Base-by-base conservation (phyloP, 2,113 vertebrate species). In the Actinemys pallida region DNA sequence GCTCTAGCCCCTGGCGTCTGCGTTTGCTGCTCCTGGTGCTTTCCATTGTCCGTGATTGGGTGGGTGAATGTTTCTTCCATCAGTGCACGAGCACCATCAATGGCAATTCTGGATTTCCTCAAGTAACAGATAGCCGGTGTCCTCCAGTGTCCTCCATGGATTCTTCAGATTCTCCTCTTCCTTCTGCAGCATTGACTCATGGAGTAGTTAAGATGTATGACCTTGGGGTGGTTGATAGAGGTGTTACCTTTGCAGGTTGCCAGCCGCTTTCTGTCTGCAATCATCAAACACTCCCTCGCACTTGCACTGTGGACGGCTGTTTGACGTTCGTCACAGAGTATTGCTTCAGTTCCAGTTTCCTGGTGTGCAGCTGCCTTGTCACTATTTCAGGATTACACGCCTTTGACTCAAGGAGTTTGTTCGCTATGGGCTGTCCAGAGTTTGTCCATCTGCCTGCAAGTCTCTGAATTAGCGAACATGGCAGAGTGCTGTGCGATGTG, bases 1-100 rank as follows among this genome's bases (percentile, higher is more conserved):
- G 14, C 25, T 19, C 3, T 69, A 16, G 7, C 35, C 17, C 35
- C 8, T 20, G 29, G 35, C 1, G 0, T 10, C 31, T 69, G 65
- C 8, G 19, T 69, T 16, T n/a, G 16, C 5, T 31, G 29, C 7
- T 17, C 31, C 14, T n/a, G 31, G 31, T 35, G 16, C 16, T 14
- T 65, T 65, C 31, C 62, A 9, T n/a, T 9, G 35, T 69, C 65
- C 19, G 8, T 69, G 65, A 39, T 35, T 10, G 65, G 16, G 8
- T n/a, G 65, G 65, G 35, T n/a, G 65, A 3, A n/a, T 69, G 65
- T n/a, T 14, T 19, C 14, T 62, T 69, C 35, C 8, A 20, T 69
- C 35, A 20, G 65, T 35, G 4, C 65, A n/a, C 8, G 7, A 19
- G 17, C 35, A n/a, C 65, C 35, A 69, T n/a, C 35, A 9, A 17